A percentile compares a stretch with the other conserved stretches of the same genome.
Conservation (phyloP, 23 tunicate genomes). For the Corella eumyota region DNA sequence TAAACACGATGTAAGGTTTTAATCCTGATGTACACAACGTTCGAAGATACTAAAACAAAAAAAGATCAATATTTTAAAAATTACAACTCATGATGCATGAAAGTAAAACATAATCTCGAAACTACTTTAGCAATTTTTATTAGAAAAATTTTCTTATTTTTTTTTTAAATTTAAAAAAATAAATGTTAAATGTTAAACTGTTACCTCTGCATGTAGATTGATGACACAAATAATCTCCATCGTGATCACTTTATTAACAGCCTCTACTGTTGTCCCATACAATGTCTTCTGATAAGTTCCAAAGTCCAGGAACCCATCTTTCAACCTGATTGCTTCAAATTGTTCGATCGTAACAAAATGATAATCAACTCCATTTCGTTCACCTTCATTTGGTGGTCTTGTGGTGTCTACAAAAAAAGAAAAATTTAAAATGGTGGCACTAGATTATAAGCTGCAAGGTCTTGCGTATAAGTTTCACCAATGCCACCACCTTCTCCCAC, state of each 20-base stretch:
- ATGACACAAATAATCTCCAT: constrained; percentile 82
- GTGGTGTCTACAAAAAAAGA: constrained; percentile 27
- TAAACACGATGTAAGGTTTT: constrained; percentile 88
- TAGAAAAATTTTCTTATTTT: background rate
- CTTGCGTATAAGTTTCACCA: too few relatives aligned
- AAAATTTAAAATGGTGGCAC: background rate
- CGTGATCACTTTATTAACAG: constrained; percentile 50
- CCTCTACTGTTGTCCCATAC: constrained; percentile 76
- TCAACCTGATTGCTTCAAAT: constrained; percentile 39
- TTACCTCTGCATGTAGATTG: constrained; percentile 81
- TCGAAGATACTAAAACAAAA: constrained; percentile 44
- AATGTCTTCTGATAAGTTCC: constrained; percentile 78
- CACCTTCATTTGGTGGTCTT: constrained; percentile 46
- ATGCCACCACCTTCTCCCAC: background rate
- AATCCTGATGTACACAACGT: constrained; percentile 35
- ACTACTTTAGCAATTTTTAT: background rate
- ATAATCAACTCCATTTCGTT: constrained; percentile 56
- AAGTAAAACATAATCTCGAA: background rate
- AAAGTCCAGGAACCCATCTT: constrained; percentile 61
- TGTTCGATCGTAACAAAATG: constrained; percentile 41
- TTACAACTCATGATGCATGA: background rate
- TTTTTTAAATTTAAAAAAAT: background rate
- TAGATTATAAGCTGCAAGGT: too few relatives aligned
- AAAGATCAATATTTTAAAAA: constrained; percentile 2
- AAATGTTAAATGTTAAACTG: background rate